Evolutionary conservation across 2,113 vertebrate genomes (phyloP).

Genomic region (Triplophysa tibetana): DNA sequence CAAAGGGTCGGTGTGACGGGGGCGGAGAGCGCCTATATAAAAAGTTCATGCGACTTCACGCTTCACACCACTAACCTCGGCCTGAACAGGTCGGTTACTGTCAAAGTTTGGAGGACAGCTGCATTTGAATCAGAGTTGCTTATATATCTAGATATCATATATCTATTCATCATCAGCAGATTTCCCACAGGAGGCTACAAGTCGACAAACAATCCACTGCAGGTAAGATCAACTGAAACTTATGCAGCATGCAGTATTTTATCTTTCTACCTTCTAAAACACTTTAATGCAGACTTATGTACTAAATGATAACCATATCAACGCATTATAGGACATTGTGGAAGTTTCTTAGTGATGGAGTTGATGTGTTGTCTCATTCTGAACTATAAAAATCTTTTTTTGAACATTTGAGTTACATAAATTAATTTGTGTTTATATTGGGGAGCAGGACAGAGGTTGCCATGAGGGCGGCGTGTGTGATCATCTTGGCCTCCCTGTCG

Average conservation of each 20-base stretch:
- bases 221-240: neutral
- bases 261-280: too few relatives aligned
- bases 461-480: slow-evolving; percentile 76
- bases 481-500: slow-evolving; percentile 73
- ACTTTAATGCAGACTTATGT: too few relatives aligned
- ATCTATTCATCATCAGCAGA: slow-evolving; percentile 10
- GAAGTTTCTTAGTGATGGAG: neutral
- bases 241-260: too few relatives aligned
- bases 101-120: slow-evolving; percentile 47
- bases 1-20: slow-evolving; percentile 73
- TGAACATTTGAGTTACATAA: neutral
- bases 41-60: slow-evolving; percentile 59
- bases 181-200: neutral
- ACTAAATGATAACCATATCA: too few relatives aligned
- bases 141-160: neutral
- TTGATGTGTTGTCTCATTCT: neutral
- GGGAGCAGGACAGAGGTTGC: slow-evolving; percentile 59
- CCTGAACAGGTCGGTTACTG: slow-evolving; percentile 59
- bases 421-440: slow-evolving; percentile 28
- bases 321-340: neutral
- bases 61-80: slow-evolving; percentile 65
- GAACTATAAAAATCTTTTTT: too few relatives aligned
- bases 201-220: neutral
- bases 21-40: slow-evolving; percentile 73
- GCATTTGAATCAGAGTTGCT: neutral